Percentiles rank a stretch among this genome's conserved stretches.
Conservation (phyloP, 2,113 vertebrate genomes). For the Furnarius figulus region DNA sequence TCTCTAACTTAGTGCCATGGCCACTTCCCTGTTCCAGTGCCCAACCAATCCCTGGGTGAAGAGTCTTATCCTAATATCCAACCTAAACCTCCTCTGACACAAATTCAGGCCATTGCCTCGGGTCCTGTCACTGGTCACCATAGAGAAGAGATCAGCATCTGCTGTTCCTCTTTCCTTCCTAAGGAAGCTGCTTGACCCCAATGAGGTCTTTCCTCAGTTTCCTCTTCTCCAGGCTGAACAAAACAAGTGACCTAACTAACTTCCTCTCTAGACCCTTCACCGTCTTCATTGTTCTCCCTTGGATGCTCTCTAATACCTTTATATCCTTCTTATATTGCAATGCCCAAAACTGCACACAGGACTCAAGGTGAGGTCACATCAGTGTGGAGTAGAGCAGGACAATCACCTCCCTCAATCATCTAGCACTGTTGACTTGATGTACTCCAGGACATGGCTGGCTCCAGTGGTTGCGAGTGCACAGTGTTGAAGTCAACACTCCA, state of each 20-base stretch:
- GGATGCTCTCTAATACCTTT: not conserved
- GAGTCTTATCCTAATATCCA: not conserved
- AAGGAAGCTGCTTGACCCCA: not conserved
- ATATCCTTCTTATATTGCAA: not conserved
- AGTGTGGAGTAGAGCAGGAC: not conserved
- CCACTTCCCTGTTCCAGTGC: not conserved
- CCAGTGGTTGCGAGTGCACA: not conserved
- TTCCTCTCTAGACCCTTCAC: not conserved
- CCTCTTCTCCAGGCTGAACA: not conserved
- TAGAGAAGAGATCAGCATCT: not conserved
- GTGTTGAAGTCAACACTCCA: not conserved
- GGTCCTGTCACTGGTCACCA: not conserved
- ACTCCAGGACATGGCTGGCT: not conserved
- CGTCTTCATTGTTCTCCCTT: not conserved
- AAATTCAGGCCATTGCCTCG: rapidly evolving
- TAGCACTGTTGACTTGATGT: not conserved
- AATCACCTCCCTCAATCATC: not conserved
- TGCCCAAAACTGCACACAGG: not conserved
- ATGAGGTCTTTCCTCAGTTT: not conserved
- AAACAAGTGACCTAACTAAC: no score
- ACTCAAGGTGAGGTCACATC: not conserved
- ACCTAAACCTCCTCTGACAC: not conserved
- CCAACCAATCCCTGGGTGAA: not conserved
- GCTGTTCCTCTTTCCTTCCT: not conserved
- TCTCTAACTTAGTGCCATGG: not conserved